Conservation (phyloP, 2,797 vertebrate genomes). For the Alauda arvensis region DNA sequence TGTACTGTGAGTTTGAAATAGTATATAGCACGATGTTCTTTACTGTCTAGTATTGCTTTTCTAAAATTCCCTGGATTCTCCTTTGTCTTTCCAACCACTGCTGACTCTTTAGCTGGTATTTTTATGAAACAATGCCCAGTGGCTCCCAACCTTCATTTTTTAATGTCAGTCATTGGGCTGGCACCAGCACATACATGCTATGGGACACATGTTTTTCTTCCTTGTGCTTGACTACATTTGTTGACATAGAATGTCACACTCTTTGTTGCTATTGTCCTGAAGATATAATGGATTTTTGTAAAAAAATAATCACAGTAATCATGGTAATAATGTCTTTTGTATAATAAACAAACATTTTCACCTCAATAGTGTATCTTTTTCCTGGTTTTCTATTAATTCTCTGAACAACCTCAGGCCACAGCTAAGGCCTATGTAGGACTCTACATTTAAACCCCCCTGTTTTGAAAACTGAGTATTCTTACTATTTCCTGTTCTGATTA, state of each 20-base stretch:
- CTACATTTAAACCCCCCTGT: not conserved
- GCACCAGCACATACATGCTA: not conserved
- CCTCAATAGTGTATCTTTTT: not conserved
- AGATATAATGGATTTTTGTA: not conserved
- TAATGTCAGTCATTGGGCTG: not conserved
- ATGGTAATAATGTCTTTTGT: not conserved
- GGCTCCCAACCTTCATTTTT: not conserved
- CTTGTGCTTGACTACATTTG: not conserved
- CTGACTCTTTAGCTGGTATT: not conserved
- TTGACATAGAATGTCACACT: not conserved
- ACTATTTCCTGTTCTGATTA: not conserved
- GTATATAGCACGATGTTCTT: not conserved
- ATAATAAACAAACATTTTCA: not conserved
- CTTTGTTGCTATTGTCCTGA: not conserved
- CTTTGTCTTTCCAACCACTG: not conserved
- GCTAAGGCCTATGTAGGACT: not conserved
- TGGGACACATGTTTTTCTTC: not conserved
- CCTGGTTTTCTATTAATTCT: not conserved
- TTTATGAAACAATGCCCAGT: not conserved
- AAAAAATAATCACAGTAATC: not conserved
- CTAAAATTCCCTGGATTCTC: not conserved
- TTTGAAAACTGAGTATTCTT: not conserved
- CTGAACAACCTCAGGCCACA: not conserved
- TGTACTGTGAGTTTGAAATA: not conserved
- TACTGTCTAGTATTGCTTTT: not conserved